phyloP scores from a whole-genome alignment of 64 coral and sea anemone genomes.

The Catalaphyllia jardinei region DNA sequence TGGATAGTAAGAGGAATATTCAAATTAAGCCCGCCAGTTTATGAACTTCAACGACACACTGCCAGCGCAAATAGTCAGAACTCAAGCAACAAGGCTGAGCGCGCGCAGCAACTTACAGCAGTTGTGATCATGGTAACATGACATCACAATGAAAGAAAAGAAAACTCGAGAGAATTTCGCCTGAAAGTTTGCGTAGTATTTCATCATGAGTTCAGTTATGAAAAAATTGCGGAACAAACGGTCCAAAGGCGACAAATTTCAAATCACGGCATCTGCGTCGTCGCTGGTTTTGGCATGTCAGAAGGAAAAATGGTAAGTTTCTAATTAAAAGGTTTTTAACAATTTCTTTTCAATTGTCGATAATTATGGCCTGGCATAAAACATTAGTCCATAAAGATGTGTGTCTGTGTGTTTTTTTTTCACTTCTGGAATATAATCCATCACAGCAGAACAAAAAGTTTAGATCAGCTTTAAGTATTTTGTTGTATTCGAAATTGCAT shows the following conservation, averaged over 20 bases:
- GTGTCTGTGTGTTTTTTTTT: no score
- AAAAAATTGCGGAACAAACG: not conserved
- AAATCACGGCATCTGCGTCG: not conserved
- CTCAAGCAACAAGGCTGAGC: not conserved
- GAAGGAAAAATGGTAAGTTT: not conserved
- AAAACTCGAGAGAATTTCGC: not conserved
- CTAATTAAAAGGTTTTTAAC: not conserved
- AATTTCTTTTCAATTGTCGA: no score
- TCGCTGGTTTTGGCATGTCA: not conserved
- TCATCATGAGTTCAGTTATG: not conserved
- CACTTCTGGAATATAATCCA: no score
- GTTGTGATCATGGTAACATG: not conserved
- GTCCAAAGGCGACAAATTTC: not conserved
- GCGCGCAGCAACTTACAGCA: not conserved
- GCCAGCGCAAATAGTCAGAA: no score
- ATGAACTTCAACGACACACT: no score
- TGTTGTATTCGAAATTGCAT: no score
- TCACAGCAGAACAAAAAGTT: no score
- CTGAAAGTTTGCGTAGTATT: not conserved
- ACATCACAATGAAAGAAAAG: constrained; percentile 3
- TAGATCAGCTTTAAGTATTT: no score
- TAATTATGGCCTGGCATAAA: no score
- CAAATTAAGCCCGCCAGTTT: no score
- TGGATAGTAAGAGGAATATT: no score
- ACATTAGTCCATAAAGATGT: no score